These are phyloP conservation scores for Agapostemon virescens DNA, from an alignment of 2,888 invertebrate species.

Conservation along the genomic window DNA sequence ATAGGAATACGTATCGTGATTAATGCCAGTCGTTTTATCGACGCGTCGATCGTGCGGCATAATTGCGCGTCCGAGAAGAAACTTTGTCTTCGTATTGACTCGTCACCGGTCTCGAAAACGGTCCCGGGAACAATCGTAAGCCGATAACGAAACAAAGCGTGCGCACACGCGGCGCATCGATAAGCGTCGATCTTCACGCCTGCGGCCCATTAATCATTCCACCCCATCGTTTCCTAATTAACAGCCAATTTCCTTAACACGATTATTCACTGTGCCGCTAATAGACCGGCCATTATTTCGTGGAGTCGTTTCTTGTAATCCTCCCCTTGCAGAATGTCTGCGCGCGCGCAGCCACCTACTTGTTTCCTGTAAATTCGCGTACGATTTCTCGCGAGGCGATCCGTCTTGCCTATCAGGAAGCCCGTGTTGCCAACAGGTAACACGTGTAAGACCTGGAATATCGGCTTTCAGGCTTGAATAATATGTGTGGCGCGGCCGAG, in stretches of 20 bases:
- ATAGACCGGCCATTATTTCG: conserved; percentile 53
- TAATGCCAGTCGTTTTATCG: conserved; percentile 63
- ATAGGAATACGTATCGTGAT: conserved; percentile 50
- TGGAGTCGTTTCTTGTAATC: conserved; percentile 28
- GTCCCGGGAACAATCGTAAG: conserved; percentile 26
- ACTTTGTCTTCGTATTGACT: conserved; percentile 33
- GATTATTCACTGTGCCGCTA: conserved; percentile 61
- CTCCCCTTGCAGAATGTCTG: conserved; percentile 52
- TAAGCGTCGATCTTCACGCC: conserved; percentile 34
- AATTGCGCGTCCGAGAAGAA: conserved; percentile 45
- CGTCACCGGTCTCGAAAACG: conserved; percentile 35
- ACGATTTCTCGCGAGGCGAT: conserved; percentile 58
- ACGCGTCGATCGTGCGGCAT: conserved; percentile 50
- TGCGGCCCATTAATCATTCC: conserved; percentile 49
- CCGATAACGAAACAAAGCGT: conserved; percentile 39
- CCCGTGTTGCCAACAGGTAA: conserved; percentile 65
- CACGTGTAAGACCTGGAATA: conserved; percentile 63
- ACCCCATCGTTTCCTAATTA: conserved; percentile 52
- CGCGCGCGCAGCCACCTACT: conserved; percentile 58
- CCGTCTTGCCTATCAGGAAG: conserved; percentile 66
- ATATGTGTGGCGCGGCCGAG: conserved; percentile 53
- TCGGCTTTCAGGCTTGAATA: conserved; percentile 64
- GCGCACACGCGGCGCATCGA: conserved; percentile 7
- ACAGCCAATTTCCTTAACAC: conserved; percentile 52
- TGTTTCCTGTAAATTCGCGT: conserved; percentile 64